These are phyloP conservation scores for Porphyrio hochstetteri DNA, from an alignment of 2,113 vertebrate species.

Conservation along the genomic window DNA sequence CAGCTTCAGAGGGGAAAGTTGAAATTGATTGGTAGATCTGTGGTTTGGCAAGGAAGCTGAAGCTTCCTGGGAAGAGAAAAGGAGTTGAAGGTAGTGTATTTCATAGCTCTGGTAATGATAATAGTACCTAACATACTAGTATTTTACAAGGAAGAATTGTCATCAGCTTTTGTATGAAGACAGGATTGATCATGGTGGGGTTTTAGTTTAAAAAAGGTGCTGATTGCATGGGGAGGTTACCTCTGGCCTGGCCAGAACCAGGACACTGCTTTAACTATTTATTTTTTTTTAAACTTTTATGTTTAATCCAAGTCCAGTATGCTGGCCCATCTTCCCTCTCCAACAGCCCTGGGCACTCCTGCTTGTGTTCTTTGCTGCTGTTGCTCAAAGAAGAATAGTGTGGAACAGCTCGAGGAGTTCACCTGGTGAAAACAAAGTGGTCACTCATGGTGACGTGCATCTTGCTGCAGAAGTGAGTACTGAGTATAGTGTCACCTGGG, in stretches of 20 bases:
- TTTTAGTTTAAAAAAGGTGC: background rate
- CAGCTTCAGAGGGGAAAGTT: background rate
- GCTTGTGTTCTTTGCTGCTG: background rate
- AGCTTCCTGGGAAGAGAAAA: background rate
- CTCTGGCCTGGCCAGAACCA: no score
- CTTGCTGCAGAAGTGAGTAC: background rate
- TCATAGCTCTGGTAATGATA: background rate
- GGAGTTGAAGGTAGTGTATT: background rate
- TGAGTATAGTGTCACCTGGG: rapidly evolving
- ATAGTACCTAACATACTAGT: background rate
- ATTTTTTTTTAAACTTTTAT: rapidly evolving
- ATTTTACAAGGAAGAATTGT: background rate
- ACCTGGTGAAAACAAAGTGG: background rate
- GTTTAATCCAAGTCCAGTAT: background rate
- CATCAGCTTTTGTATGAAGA: background rate
- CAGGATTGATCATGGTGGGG: background rate
- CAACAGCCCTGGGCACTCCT: background rate
- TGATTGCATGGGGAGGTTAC: no score
- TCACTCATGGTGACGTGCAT: rapidly evolving
- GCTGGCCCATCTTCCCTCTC: background rate
- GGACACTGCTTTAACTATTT: background rate
- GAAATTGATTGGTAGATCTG: background rate
- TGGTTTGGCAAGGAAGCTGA: background rate
- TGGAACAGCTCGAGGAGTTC: background rate
- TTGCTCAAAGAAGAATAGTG: background rate